A percentile compares a stretch with the other conserved stretches of the same genome.
phyloP scores from a whole-genome alignment of 2,113 vertebrate species.

The Crotalus horridus region DNA sequence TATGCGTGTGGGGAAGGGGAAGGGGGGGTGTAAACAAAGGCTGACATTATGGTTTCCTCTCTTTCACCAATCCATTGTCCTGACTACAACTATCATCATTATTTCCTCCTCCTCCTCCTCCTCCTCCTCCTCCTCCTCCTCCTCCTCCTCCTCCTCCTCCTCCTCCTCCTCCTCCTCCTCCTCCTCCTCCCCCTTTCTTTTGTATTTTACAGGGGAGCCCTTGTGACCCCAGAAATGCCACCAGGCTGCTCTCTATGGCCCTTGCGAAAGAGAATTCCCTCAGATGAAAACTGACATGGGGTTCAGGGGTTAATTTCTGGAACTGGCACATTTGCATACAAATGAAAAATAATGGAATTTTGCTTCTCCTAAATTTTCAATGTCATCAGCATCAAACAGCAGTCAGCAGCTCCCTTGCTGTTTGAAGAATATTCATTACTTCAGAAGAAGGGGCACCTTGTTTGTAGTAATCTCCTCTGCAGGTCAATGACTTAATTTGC shows the following conservation, averaged over 20 bases:
- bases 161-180: slow-evolving; percentile 30
- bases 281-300: slow-evolving; percentile 95
- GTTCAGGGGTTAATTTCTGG: slow-evolving; percentile 99
- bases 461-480: slow-evolving; percentile 92
- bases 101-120: neutral
- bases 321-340: slow-evolving; percentile 99
- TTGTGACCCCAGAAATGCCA: slow-evolving; percentile 72
- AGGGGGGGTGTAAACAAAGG: slow-evolving; percentile 74
- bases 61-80: slow-evolving; percentile 43
- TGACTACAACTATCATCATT: neutral
- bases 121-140: slow-evolving; percentile 3
- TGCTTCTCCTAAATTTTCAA: slow-evolving; percentile 95
- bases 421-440: slow-evolving; percentile 94
- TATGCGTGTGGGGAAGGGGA: neutral
- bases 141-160: neutral
- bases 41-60: slow-evolving; percentile 65
- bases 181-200: slow-evolving; percentile 37
- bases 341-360: slow-evolving; percentile 99
- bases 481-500: slow-evolving; percentile 96
- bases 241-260: slow-evolving; percentile 63
- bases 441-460: slow-evolving; percentile 93
- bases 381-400: slow-evolving; percentile 92
- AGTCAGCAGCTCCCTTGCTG: slow-evolving; percentile 73
- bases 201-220: slow-evolving; percentile 58
- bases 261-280: slow-evolving; percentile 74